phyloP scores from a whole-genome alignment of 2,888 invertebrate species.

The Amphimallon solstitiale region DNA sequence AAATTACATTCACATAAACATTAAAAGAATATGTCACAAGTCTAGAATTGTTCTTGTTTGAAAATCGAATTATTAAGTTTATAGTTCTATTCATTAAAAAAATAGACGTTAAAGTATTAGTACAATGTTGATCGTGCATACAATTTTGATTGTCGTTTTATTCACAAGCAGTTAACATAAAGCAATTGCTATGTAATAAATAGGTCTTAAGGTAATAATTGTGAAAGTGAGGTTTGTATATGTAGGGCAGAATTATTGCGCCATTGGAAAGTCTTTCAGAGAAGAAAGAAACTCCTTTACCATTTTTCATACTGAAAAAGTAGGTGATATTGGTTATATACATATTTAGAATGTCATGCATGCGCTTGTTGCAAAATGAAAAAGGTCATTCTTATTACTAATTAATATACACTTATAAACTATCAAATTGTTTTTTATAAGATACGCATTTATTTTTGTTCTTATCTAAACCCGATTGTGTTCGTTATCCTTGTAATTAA shows the following conservation, averaged over 20 bases:
- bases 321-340: neutral
- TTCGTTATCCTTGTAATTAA: neutral
- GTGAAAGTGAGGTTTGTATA: slow-evolving; percentile 20
- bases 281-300: slow-evolving; percentile 2
- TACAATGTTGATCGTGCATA: neutral
- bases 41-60: too few relatives aligned
- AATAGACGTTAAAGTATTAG: too few relatives aligned
- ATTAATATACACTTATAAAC: neutral
- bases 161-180: neutral
- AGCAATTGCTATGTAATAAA: neutral
- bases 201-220: slow-evolving; percentile 7
- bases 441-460: neutral
- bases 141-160: neutral
- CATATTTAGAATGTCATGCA: too few relatives aligned
- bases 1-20: too few relatives aligned
- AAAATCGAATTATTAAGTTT: too few relatives aligned
- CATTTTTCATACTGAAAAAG: neutral
- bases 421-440: neutral
- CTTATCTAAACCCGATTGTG: neutral
- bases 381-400: neutral
- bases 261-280: slow-evolving; percentile 19
- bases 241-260: slow-evolving; percentile 16
- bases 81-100: too few relatives aligned
- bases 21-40: too few relatives aligned
- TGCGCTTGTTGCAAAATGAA: neutral